Percentiles rank a stretch among this genome's conserved stretches.
These are phyloP conservation scores for Percopsis omiscomaycus DNA, from an alignment of 2,797 vertebrate genomes.

Conservation along the genomic window DNA sequence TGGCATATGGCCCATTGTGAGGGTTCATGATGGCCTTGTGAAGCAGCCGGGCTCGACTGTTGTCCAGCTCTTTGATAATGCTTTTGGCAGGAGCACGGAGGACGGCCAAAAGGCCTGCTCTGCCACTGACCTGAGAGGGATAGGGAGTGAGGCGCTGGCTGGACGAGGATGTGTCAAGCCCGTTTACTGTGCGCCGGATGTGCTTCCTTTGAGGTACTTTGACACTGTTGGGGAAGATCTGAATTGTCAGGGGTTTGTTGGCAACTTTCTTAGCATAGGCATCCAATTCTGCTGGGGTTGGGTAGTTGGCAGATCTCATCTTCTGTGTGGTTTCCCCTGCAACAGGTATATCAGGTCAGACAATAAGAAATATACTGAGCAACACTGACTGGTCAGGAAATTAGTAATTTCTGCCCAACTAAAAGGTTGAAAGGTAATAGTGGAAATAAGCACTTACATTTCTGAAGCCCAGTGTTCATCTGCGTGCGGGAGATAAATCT, in stretches of 20 bases:
- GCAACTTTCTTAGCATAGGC: conserved; percentile 97
- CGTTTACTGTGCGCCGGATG: conserved; percentile 93
- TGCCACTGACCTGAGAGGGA: conserved; percentile 84
- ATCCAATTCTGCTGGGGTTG: conserved; percentile 95
- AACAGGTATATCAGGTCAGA: conserved; percentile 25
- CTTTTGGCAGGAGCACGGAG: conserved; percentile 81
- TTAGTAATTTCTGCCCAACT: not conserved
- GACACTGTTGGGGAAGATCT: conserved; percentile 97
- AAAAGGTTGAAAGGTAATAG: not conserved
- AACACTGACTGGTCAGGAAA: not conserved
- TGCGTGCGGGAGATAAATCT: conserved; percentile 93
- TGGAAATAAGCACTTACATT: conserved; percentile 85
- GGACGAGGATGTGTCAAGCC: conserved; percentile 92
- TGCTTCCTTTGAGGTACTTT: conserved; percentile 98
- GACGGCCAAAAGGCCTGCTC: conserved; percentile 90
- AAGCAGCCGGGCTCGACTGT: conserved; percentile 84
- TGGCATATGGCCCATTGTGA: conserved; percentile 75
- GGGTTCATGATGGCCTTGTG: conserved; percentile 83
- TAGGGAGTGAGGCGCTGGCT: conserved; percentile 92
- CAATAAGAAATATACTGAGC: conserved; percentile 10
- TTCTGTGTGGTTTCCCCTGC: conserved; percentile 83
- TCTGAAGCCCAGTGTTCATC: conserved; percentile 99
- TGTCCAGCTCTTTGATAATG: conserved; percentile 84
- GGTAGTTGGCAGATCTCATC: conserved; percentile 91
- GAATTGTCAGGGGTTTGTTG: conserved; percentile 93